Evolutionary conservation across 92 coral and sea anemone species (phyloP), one percentile per base, ranked within the genome.

Genomic region (Pocillopora meandrina): DNA sequence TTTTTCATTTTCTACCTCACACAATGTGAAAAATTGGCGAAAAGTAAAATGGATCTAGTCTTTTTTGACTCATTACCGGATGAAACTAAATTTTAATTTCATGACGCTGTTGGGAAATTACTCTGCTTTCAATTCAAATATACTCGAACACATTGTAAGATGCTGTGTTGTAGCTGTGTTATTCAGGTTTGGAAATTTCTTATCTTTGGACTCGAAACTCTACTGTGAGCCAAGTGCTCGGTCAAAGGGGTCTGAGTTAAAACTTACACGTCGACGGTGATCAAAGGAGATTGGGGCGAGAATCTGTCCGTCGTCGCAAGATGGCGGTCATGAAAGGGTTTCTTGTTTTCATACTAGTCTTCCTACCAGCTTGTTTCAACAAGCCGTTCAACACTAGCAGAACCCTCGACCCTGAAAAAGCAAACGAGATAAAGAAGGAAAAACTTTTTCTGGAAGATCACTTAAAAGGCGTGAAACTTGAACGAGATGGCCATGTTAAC

Each of bases 401-500:
- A 26, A 82, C 79, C 1, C 61, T 82, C 19, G 42, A 71, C 12
- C 20, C 47, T 3, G 86, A 64, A 61, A 26, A 55, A 10, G 42
- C 19, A 72, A 52, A 82, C 15, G 63, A 60, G 10, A 83, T 90
- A 8, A 91, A 89, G 65, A 90, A 80, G 75, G 92, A 90, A 82
- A 92, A 90, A 15, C 68, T 92, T 62, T 47, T 96, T 26, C 97
- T 98, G 10, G 86, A 88, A 87, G 99, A 96, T 83, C 99, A 96
- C 77, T 79, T 96, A 56, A 93, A 93, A 68, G 99, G 95, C 31
- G 78, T 92, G 52, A 95, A 93, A 79, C 95, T 96, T 3, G 98
- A 96, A 73, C 87, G 99, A 63, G 99, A 96, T 80, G 99, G 99
- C 3, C 95, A 96, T 84, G 86, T 95, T 75, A 96, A 96, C 85